Conservation (phyloP, 2,113 vertebrate species). For the Limnothrissa miodon region DNA sequence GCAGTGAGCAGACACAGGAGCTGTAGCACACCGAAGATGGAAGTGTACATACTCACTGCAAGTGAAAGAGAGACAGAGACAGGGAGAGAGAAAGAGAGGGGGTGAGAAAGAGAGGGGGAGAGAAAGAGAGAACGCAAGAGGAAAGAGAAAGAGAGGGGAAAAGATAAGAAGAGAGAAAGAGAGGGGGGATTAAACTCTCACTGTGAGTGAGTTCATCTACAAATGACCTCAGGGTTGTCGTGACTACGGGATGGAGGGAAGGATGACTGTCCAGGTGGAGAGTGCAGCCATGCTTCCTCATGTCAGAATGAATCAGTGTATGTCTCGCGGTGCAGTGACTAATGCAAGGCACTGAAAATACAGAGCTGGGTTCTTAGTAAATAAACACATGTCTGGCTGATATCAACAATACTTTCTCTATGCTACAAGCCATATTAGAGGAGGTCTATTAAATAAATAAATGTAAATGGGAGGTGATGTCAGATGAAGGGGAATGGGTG, state of each 20-base stretch:
- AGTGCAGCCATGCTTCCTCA: not conserved
- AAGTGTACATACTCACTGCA: slow-evolving; percentile 90
- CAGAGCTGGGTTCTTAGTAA: not conserved
- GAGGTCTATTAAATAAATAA: not conserved
- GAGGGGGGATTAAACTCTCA: not conserved
- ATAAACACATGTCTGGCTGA: not conserved
- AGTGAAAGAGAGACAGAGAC: not conserved
- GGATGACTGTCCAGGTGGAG: not conserved
- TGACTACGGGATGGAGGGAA: not conserved
- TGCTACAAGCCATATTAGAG: not conserved
- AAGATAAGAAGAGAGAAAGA: not conserved
- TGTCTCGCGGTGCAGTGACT: not conserved
- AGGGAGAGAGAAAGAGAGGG: slow-evolving; percentile 1
- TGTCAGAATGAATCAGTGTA: not conserved
- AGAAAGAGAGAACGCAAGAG: too few relatives aligned
- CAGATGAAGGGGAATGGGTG: slow-evolving; percentile 40
- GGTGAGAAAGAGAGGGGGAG: not conserved
- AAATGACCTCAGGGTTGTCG: not conserved
- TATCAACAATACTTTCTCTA: not conserved
- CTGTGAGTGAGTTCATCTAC: not conserved
- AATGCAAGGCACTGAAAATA: not conserved
- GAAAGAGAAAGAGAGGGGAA: not conserved
- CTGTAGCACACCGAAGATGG: slow-evolving; percentile 94
- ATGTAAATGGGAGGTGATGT: slow-evolving; percentile 29
- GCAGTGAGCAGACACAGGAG: slow-evolving; percentile 93